Conservation (phyloP, 1,140 invertebrate genomes). For the Proctacanthus coquilletti region DNA sequence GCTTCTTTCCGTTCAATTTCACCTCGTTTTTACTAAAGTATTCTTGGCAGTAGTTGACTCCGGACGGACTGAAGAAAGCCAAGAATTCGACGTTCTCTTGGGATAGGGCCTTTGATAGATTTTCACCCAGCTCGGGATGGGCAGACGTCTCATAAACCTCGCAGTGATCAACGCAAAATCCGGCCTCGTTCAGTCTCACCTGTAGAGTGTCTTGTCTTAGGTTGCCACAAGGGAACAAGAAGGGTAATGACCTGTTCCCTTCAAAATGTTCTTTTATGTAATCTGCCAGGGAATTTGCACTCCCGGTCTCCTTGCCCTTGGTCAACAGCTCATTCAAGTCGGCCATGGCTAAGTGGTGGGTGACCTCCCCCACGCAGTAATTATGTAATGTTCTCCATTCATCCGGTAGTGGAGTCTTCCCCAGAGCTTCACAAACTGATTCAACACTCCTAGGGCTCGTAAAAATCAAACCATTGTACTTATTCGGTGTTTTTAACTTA, state of each 20-base stretch:
- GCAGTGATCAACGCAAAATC: constrained; percentile 31
- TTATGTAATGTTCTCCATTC: constrained; percentile 34
- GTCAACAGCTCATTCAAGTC: constrained; percentile 33
- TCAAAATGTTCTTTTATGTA: constrained; percentile 32
- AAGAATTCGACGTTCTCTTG: constrained; percentile 30
- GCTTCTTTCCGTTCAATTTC: constrained; percentile 17
- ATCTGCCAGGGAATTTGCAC: constrained; percentile 33
- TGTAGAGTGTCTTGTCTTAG: constrained; percentile 34
- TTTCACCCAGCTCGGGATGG: constrained; percentile 29
- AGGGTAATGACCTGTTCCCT: constrained; percentile 21
- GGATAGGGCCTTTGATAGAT: constrained; percentile 29
- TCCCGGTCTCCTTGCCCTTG: constrained; percentile 33
- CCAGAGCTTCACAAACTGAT: constrained; percentile 31
- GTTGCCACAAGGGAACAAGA: constrained; percentile 37
- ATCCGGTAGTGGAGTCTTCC: constrained; percentile 24
- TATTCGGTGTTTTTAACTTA: constrained; percentile 25
- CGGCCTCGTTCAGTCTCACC: constrained; percentile 24
- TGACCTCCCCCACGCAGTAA: constrained; percentile 36
- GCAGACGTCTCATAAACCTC: constrained; percentile 37
- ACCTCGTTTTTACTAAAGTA: constrained; percentile 17
- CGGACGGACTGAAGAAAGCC: constrained; percentile 39
- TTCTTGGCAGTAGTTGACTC: constrained; percentile 23
- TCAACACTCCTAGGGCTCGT: constrained; percentile 37
- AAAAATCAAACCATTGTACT: constrained; percentile 36
- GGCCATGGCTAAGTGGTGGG: constrained; percentile 29